These are phyloP conservation scores for Ostrea denselamellosa DNA, from an alignment of 1,140 invertebrate genomes.

Conservation along the genomic window DNA sequence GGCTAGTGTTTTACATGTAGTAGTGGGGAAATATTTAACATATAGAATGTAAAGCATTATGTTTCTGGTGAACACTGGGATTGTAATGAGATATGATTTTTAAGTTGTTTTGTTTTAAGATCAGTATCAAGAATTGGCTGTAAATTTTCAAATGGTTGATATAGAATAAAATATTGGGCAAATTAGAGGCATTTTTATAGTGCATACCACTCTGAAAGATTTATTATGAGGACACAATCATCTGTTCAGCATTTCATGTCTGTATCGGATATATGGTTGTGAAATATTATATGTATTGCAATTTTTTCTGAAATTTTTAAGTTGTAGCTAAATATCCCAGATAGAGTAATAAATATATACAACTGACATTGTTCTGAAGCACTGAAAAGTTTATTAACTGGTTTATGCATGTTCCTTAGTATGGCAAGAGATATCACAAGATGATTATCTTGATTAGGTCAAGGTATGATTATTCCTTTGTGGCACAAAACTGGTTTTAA, in stretches of 20 bases:
- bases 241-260: neutral
- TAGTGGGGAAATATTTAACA: neutral
- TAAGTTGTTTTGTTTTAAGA: neutral
- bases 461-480: too few species aligned
- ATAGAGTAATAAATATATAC: neutral
- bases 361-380: neutral
- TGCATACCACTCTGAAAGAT: neutral
- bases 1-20: neutral
- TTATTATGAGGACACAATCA: neutral
- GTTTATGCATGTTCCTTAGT: too few species aligned
- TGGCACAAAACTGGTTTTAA: neutral
- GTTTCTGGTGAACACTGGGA: neutral
- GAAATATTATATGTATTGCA: neutral
- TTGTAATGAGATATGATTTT: neutral
- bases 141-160: neutral
- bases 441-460: too few species aligned
- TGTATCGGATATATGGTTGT: conserved; percentile 7
- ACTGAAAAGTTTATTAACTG: neutral
- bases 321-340: neutral
- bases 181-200: neutral
- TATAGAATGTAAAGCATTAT: neutral
- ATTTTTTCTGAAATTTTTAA: neutral
- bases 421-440: too few species aligned
- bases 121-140: neutral
- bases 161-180: neutral